Evolutionary conservation across 1,140 invertebrate species (phyloP).

Genomic region (Anoplolepis gracilipes): DNA sequence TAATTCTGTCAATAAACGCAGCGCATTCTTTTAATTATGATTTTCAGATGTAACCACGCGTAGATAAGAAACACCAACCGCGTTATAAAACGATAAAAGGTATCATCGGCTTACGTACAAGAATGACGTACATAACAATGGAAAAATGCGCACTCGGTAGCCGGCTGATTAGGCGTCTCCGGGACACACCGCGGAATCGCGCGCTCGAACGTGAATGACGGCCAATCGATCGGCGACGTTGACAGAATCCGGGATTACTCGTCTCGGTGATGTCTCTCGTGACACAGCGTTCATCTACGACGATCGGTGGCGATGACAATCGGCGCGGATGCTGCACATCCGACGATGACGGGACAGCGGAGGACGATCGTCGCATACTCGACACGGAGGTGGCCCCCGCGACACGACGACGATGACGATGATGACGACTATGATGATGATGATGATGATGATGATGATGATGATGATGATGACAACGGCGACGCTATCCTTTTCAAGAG

Average conservation of each 20-base stretch:
- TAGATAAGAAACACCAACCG: neutral
- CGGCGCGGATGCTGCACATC: neutral
- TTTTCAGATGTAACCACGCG: neutral
- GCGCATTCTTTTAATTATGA: neutral
- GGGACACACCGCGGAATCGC: neutral
- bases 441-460: neutral
- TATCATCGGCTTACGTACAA: conserved; percentile 46
- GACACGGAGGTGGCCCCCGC: neutral
- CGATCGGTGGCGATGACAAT: neutral
- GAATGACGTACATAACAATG: conserved; percentile 39
- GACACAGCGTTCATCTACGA: conserved; percentile 5
- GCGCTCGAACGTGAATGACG: neutral
- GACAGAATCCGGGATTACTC: conserved; percentile 8
- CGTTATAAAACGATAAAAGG: neutral
- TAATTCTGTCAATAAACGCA: neutral
- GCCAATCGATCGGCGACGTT: conserved; percentile 18
- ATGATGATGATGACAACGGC: neutral
- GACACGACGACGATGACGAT: neutral
- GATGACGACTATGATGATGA: neutral
- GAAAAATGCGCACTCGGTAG: neutral
- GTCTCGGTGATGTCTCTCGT: conserved; percentile 49
- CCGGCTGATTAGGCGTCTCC: neutral
- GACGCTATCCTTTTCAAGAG: conserved; percentile 35
- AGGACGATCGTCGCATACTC: conserved; percentile 7
- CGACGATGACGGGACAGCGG: neutral